Base-by-base conservation (phyloP, 2,797 vertebrate genomes). In the Oryzias sinensis region DNA sequence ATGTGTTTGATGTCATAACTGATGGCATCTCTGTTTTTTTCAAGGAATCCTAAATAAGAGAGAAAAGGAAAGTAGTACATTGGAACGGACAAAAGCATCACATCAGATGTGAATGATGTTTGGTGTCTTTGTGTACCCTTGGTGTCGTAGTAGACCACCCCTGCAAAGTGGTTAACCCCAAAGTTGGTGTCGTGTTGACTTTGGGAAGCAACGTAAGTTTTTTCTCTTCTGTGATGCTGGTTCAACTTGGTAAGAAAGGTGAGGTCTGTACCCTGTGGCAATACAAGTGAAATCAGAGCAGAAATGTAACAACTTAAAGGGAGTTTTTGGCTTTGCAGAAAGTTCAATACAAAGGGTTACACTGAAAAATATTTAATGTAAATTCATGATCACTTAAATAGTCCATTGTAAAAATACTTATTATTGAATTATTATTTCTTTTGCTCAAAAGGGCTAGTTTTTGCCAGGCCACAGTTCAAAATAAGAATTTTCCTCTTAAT, bases 1-100 rank as follows among this genome's bases (percentile, higher is more conserved):
- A 94, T 85, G 56, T 83, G 88, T 62, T 96, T 90, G 40, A 98
- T 83, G 49, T 96, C 94, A 59, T 79, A 65, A 69, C 93, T 97
- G 68, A 98, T 40, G 0, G 91, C 81, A 14, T 99, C 95, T 73
- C 94, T 92, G 79, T 99, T 99, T 85, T 99, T 99, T 82, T 98
- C 96, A 80, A 99, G 84, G 81, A 99, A 97, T 27, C 95, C 96
- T 98, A 4, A 1, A 14, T n/a, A 17, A 56, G 33, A 50, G 43
- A 53, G 13, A 5, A 5, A 14, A 1, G 6, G 43, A 48, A 44
- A 7, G 20, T 22, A 13, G 5, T 1, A 3, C 25, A n/a, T 5
- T 6, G 0, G 1, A 16, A 15, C 14, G 18, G 29, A 2, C 2
- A 5, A 37, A 37, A 37, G 6, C 1, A 40, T 17, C 14, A 29